Conservation (phyloP, 64 coral and sea anemone genomes). For the Acropora tenuis region DNA sequence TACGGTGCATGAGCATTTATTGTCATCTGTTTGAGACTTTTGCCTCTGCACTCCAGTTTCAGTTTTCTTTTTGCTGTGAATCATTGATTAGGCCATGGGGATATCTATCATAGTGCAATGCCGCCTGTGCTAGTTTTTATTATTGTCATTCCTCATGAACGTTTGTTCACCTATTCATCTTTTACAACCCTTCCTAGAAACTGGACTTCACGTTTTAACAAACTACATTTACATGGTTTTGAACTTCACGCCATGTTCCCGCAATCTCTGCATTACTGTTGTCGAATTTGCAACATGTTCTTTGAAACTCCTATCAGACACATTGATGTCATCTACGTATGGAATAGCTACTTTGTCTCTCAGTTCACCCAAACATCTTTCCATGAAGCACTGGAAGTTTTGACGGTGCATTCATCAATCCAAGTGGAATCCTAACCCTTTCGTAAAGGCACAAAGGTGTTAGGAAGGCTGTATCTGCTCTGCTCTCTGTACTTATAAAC, state of each 20-base stretch:
- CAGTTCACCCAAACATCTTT: conserved; percentile 12
- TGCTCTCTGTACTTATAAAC: conserved; percentile 35
- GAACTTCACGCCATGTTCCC: conserved; percentile 53
- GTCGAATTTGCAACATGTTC: conserved; percentile 56
- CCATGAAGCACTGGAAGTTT: conserved; percentile 68
- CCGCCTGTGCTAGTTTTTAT: too few species aligned
- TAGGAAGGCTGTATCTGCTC: conserved; percentile 40
- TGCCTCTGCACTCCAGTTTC: too few species aligned
- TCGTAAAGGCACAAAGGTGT: conserved; percentile 45
- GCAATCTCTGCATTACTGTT: conserved; percentile 23
- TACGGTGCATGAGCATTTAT: too few species aligned
- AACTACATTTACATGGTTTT: conserved; percentile 36
- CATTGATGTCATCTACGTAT: conserved; percentile 62
- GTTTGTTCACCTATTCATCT: background rate
- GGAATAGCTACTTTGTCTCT: conserved; percentile 61
- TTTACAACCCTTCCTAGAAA: background rate
- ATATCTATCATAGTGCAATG: too few species aligned
- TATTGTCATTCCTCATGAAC: too few species aligned
- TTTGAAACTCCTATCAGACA: conserved; percentile 47
- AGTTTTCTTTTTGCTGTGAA: too few species aligned
- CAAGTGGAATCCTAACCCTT: conserved; percentile 55
- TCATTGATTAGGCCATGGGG: too few species aligned
- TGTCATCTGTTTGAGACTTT: too few species aligned
- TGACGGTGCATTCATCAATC: conserved; percentile 46
- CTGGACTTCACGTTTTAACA: conserved; percentile 19